Conservation (phyloP, 2,888 invertebrate species). For the Sarcophaga rosellei region DNA sequence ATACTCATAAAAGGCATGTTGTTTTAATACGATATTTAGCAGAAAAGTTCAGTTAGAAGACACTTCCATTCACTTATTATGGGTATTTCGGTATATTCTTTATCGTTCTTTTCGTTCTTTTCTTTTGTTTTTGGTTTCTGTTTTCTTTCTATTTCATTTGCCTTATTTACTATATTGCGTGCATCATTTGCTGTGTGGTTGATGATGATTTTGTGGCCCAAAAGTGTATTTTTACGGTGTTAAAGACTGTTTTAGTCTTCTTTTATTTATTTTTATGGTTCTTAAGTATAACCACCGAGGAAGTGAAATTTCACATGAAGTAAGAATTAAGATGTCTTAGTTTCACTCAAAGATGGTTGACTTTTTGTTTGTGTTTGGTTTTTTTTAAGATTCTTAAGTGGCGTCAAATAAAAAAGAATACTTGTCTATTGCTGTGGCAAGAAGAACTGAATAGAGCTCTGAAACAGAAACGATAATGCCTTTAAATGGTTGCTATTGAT, state of each 20-base stretch:
- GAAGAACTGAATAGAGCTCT: neutral
- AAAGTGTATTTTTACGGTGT: constrained; percentile 25
- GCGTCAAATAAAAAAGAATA: constrained; percentile 3
- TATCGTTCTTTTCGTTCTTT: constrained; percentile 3
- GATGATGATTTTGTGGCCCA: constrained; percentile 26
- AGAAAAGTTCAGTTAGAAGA: neutral
- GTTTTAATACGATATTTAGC: constrained; percentile 16
- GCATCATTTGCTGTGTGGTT: constrained; percentile 41
- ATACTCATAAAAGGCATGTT: constrained; percentile 9
- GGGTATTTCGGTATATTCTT: neutral
- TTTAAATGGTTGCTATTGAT: constrained; percentile 50
- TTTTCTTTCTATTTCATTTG: neutral
- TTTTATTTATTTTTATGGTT: constrained; percentile 10
- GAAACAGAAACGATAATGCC: constrained; percentile 28
- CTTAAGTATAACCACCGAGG: constrained; percentile 17
- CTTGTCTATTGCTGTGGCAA: neutral
- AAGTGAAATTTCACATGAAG: constrained; percentile 35
- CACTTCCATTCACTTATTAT: neutral
- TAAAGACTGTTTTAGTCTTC: neutral
- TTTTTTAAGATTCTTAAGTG: constrained; percentile 34
- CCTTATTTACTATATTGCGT: constrained; percentile 35
- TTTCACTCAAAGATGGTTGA: neutral
- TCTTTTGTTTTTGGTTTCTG: neutral
- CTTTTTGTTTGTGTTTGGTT: constrained; percentile 8
- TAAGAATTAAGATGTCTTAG: constrained; percentile 36